phyloP scores from a whole-genome alignment of 2,797 vertebrate species.

The Eutrigla gurnardus region DNA sequence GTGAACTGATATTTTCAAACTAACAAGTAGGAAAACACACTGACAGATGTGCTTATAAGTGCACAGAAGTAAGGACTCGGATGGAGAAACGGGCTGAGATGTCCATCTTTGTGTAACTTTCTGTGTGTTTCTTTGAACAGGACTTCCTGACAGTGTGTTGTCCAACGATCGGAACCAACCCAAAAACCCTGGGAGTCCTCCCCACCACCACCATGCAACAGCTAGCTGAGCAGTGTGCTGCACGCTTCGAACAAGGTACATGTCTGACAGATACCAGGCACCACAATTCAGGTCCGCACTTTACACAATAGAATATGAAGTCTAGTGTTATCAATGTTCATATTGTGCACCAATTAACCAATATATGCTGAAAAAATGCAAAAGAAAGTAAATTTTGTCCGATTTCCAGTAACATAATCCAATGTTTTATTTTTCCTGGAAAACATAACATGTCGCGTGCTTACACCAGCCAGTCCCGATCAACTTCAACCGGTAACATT shows the following conservation, averaged over 20 bases:
- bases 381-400: background rate
- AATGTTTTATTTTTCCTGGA: background rate
- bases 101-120: background rate
- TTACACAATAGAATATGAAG: background rate
- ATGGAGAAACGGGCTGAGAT: background rate
- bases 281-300: no score
- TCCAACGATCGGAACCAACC: constrained; percentile 85
- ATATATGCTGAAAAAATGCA: background rate
- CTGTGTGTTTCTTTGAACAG: constrained; percentile 71
- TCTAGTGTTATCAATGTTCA: background rate
- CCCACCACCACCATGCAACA: constrained; percentile 84
- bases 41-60: background rate
- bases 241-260: constrained; percentile 74
- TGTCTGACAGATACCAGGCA: background rate
- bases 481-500: background rate
- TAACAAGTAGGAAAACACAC: background rate
- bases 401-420: background rate
- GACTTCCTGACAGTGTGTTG: constrained; percentile 95
- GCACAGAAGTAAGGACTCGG: background rate
- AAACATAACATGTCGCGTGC: background rate
- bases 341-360: background rate
- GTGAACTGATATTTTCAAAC: background rate
- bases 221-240: constrained; percentile 89
- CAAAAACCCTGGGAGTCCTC: constrained; percentile 90
- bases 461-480: background rate